Conservation (phyloP, 2,797 vertebrate species). For the Enteromius paludinosus region DNA sequence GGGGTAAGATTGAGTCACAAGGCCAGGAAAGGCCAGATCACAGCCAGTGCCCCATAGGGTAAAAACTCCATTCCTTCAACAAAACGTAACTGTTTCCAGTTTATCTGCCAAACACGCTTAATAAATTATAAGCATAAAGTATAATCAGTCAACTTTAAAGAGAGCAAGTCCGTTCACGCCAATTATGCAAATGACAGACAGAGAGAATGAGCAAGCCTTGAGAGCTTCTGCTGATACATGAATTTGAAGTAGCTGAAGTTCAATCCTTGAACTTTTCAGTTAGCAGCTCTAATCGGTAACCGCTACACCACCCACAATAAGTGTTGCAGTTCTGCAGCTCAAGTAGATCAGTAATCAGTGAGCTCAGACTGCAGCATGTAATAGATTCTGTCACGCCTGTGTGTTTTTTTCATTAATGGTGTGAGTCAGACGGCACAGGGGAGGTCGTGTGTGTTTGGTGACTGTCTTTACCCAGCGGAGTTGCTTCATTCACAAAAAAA, state of each 20-base stretch:
- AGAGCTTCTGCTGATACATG: not conserved
- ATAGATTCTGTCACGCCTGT: conserved; percentile 18
- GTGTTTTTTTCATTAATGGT: conserved; percentile 15
- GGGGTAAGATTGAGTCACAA: conserved; percentile 1
- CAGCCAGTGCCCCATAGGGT: conserved; percentile 10
- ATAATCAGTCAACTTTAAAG: conserved; percentile 3
- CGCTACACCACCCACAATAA: not conserved
- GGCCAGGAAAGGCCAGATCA: not conserved
- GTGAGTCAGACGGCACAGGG: conserved; percentile 49
- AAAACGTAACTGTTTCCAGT: conserved; percentile 34
- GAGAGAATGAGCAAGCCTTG: conserved; percentile 4
- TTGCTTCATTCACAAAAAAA: conserved; percentile 67
- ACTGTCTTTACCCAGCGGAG: conserved; percentile 45
- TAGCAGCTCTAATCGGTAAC: not conserved
- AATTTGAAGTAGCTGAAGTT: not conserved
- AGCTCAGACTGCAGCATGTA: not conserved
- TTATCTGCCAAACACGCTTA: conserved; percentile 25
- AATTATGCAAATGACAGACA: conserved; percentile 17
- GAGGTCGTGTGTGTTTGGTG: conserved; percentile 62
- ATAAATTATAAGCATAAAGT: conserved; percentile 36
- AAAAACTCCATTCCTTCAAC: not conserved
- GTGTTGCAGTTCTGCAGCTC: not conserved
- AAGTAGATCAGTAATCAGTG: not conserved
- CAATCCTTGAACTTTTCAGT: not conserved
- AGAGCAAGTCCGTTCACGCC: conserved; percentile 28